Evolutionary conservation across 2,888 invertebrate genomes (phyloP).

Genomic region (Leistus spinibarbis): DNA sequence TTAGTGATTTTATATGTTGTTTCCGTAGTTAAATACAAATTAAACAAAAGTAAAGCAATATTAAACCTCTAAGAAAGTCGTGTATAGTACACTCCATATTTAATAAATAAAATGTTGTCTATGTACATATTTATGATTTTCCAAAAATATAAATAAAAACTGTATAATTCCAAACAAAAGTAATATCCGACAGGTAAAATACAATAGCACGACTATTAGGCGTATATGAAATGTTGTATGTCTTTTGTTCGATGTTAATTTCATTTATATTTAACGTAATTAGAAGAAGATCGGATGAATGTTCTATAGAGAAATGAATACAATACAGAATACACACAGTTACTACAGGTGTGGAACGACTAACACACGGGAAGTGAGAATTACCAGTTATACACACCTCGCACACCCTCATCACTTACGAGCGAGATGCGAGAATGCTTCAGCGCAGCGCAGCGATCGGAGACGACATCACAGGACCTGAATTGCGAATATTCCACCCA

Average conservation of each 20-base stretch:
- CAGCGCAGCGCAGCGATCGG: not conserved
- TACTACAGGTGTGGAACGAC: conserved; percentile 16
- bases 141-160: not conserved
- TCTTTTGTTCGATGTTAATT: conserved; percentile 36
- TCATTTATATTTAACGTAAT: conserved; percentile 39
- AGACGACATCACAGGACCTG: not conserved
- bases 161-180: not conserved
- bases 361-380: conserved; percentile 11
- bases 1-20: too few species aligned
- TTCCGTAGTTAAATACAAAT: too few species aligned
- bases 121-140: not conserved
- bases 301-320: conserved; percentile 15
- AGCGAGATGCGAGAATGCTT: not conserved
- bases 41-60: too few species aligned
- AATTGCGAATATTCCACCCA: not conserved
- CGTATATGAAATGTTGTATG: conserved; percentile 17
- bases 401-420: not conserved
- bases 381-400: not conserved
- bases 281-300: conserved; percentile 27
- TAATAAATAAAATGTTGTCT: too few species aligned
- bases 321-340: conserved; percentile 2
- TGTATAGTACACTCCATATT: too few species aligned
- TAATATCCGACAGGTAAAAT: conserved; percentile 9
- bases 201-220: conserved; percentile 13
- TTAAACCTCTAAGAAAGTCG: too few species aligned